These are phyloP conservation scores for Wiebesia pumilae DNA, from an alignment of 1,140 invertebrate species.

Conservation along the genomic window DNA sequence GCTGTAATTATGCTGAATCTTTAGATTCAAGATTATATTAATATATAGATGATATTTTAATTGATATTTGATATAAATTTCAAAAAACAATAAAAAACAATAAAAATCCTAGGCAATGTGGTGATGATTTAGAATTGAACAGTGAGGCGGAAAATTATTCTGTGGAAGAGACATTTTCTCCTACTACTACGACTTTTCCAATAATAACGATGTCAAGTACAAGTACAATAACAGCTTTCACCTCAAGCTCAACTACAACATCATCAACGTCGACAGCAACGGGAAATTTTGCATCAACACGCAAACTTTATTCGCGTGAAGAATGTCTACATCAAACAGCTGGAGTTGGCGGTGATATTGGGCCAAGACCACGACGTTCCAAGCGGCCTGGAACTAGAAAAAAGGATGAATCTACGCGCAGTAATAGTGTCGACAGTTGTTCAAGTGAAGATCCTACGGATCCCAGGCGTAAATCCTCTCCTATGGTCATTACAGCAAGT, in stretches of 20 bases:
- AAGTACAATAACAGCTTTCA: constrained; percentile 22
- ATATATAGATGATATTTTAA: no score
- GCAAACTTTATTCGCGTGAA: constrained; percentile 78
- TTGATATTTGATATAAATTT: no score
- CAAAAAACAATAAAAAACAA: no score
- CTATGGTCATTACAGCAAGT: constrained; percentile 86
- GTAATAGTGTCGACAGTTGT: constrained; percentile 73
- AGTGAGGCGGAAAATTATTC: constrained; percentile 70
- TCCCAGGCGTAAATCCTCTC: constrained; percentile 71
- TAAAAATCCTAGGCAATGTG: constrained; percentile 63
- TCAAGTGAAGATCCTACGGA: constrained; percentile 73
- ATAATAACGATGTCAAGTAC: constrained; percentile 34
- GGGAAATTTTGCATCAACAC: background rate
- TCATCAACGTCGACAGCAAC: constrained; percentile 43
- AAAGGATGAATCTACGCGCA: constrained; percentile 62
- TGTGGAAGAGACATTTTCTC: constrained; percentile 64
- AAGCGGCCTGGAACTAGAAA: constrained; percentile 67
- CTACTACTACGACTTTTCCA: constrained; percentile 54
- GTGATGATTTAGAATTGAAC: constrained; percentile 68
- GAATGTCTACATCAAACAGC: constrained; percentile 83
- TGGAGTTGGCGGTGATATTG: constrained; percentile 77
- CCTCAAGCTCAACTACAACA: constrained; percentile 43
- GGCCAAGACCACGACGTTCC: constrained; percentile 67
- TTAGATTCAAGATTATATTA: no score
- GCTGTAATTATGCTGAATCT: no score